Evolutionary conservation across 1,140 invertebrate genomes (phyloP).

Genomic region (Drosophila athabasca): DNA sequence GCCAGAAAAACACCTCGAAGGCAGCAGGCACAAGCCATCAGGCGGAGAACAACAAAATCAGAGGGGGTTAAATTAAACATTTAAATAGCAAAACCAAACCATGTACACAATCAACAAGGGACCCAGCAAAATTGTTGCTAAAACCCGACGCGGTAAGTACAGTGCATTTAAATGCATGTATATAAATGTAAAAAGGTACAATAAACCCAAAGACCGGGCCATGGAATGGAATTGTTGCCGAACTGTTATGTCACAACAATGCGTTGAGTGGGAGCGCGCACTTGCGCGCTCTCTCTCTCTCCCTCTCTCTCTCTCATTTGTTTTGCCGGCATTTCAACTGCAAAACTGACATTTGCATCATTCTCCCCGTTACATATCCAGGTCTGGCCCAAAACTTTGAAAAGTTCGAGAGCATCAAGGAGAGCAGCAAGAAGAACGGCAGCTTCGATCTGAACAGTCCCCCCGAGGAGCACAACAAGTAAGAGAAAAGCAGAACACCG

Average conservation of each 20-base stretch:
- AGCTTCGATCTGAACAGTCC: constrained; percentile 78
- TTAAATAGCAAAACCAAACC: constrained; percentile 12
- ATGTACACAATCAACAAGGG: constrained; percentile 94
- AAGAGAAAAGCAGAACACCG: constrained; percentile 31
- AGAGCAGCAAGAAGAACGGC: constrained; percentile 68
- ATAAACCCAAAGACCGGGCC: constrained; percentile 47
- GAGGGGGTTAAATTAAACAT: constrained; percentile 12
- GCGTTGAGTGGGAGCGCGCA: constrained; percentile 32
- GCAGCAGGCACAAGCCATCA: neutral
- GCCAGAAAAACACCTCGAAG: constrained; percentile 34
- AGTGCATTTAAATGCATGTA: constrained; percentile 5
- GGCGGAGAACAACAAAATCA: constrained; percentile 16
- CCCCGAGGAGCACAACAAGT: constrained; percentile 77
- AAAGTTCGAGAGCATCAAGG: constrained; percentile 82
- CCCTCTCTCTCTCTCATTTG: constrained; percentile 27
- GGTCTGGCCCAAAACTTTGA: constrained; percentile 84
- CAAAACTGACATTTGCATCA: constrained; percentile 43
- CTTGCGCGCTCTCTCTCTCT: constrained; percentile 8
- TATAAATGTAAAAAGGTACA: constrained; percentile 39
- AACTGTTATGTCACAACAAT: constrained; percentile 74
- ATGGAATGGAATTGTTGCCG: constrained; percentile 52
- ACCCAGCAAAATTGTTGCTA: constrained; percentile 93
- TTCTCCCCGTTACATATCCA: constrained; percentile 48
- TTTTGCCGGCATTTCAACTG: constrained; percentile 69
- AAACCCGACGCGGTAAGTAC: constrained; percentile 90